Conservation (phyloP, 2,113 vertebrate species). For the Anser brachyrhynchus region DNA sequence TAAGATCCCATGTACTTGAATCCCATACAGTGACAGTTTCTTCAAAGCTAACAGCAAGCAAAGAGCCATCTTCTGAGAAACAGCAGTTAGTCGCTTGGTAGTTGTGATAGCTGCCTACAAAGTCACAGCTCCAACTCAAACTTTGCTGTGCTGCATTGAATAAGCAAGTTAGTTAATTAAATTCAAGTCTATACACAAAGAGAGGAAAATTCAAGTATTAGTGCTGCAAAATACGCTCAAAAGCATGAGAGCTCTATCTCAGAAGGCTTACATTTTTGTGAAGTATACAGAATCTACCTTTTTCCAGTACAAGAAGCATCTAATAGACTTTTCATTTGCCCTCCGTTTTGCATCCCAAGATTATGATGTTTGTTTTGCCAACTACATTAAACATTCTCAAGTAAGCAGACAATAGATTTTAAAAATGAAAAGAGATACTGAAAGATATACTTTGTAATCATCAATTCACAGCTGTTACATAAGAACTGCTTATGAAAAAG, state of each 20-base stretch:
- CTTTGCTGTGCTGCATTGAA: constrained; percentile 73
- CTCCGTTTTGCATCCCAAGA: not conserved
- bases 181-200: not conserved
- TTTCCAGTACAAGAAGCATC: not conserved
- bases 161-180: not conserved
- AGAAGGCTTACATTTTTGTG: not conserved
- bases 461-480: no score
- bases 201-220: not conserved
- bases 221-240: not conserved
- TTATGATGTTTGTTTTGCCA: not conserved
- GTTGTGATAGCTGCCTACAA: constrained; percentile 90
- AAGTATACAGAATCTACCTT: not conserved
- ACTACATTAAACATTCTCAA: not conserved
- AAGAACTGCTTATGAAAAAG: not conserved
- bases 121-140: constrained; percentile 93
- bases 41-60: constrained; percentile 90
- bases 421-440: not conserved
- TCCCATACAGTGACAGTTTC: constrained; percentile 93
- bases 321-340: not conserved
- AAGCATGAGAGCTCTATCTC: not conserved
- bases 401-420: not conserved
- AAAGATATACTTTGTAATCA: no score
- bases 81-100: constrained; percentile 86
- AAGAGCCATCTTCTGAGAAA: constrained; percentile 93
- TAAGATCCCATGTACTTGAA: constrained; percentile 89